These are phyloP conservation scores for Drosophila lacicola DNA, from an alignment of 2,888 invertebrate genomes.

Conservation along the genomic window DNA sequence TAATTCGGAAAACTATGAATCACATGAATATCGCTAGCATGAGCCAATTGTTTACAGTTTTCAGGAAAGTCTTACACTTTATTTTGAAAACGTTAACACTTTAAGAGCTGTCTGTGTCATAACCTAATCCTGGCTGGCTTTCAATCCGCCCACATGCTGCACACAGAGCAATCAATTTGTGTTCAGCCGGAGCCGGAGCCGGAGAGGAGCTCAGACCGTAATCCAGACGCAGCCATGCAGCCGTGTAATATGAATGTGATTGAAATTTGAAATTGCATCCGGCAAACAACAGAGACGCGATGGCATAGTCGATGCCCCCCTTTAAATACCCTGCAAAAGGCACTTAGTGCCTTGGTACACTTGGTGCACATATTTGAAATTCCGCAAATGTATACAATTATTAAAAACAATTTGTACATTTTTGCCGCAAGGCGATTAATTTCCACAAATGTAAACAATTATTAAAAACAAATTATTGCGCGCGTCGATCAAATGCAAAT, in stretches of 20 bases:
- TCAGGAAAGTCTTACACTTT: conserved; percentile 1
- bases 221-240: conserved; percentile 61
- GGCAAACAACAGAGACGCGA: conserved; percentile 53
- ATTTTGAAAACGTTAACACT: conserved; percentile 8
- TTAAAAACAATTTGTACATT: not conserved
- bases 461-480: not conserved
- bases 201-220: conserved; percentile 17
- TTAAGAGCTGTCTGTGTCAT: conserved; percentile 3
- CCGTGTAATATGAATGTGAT: conserved; percentile 78
- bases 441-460: conserved; percentile 7
- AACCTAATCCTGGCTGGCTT: conserved; percentile 32
- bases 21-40: conserved; percentile 7
- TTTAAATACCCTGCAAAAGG: conserved; percentile 15
- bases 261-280: conserved; percentile 80
- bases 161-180: conserved; percentile 53
- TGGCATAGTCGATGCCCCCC: conserved; percentile 14
- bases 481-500: not conserved
- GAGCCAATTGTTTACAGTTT: not conserved
- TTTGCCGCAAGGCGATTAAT: not conserved
- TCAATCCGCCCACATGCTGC: conserved; percentile 41
- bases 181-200: conserved; percentile 31
- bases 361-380: not conserved
- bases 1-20: conserved; percentile 21
- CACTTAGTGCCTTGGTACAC: not conserved
- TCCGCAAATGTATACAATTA: conserved; percentile 3